These are phyloP conservation scores for Nycticorax nycticorax DNA, from an alignment of 2,113 vertebrate species.

Conservation along the genomic window DNA sequence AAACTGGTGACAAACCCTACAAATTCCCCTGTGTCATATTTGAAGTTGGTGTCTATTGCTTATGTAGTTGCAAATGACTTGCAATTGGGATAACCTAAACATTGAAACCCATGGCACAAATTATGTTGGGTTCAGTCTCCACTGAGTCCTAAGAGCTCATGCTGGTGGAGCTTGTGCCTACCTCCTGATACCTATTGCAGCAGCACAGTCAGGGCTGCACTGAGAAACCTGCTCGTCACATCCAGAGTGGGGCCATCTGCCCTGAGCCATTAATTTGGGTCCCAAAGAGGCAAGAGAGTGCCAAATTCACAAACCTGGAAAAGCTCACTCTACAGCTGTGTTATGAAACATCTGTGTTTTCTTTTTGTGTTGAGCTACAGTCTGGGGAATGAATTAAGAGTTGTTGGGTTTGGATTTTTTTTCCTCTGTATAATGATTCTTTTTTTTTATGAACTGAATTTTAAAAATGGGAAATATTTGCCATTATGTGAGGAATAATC, in stretches of 20 bases:
- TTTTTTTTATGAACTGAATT: background rate
- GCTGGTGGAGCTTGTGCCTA: background rate
- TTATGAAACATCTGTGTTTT: constrained; percentile 47
- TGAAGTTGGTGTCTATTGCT: background rate
- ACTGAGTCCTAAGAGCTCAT: background rate
- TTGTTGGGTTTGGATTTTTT: background rate
- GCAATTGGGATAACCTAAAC: background rate
- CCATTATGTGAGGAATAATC: background rate
- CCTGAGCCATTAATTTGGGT: background rate
- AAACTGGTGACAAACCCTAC: background rate
- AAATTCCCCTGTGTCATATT: background rate
- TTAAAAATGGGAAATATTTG: background rate
- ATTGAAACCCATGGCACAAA: background rate
- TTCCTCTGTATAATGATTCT: background rate
- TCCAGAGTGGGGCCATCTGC: background rate
- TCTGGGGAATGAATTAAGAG: constrained; percentile 24
- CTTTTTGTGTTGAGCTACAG: constrained; percentile 6
- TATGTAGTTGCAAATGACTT: background rate
- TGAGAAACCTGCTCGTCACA: background rate
- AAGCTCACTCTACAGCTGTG: constrained; percentile 27
- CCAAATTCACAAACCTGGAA: constrained; percentile 41
- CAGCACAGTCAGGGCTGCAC: background rate
- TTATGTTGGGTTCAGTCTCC: background rate
- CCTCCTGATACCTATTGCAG: background rate
- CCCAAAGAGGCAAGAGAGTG: background rate